phyloP scores from a whole-genome alignment of 2,888 invertebrate species.

The Xylocampa areola region DNA sequence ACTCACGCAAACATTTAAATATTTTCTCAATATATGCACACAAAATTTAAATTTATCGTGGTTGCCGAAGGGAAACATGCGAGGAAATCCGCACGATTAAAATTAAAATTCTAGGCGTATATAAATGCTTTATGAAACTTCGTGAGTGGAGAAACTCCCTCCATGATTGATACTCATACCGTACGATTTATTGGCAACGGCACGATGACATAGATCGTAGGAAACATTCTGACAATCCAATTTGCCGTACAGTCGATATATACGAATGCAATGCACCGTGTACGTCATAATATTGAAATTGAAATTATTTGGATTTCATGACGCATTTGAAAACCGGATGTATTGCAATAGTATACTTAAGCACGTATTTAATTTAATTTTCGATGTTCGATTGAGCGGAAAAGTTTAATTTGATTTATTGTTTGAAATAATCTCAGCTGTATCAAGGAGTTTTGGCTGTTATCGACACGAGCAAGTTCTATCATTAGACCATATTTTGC shows the following conservation, averaged over 20 bases:
- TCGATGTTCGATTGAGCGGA: conserved; percentile 6
- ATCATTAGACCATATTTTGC: too few species aligned
- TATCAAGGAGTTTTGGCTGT: conserved; percentile 23
- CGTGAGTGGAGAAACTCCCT: conserved; percentile 7
- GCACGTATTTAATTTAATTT: too few species aligned
- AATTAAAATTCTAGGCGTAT: conserved; percentile 44
- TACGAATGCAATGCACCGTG: conserved; percentile 1
- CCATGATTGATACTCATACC: not conserved
- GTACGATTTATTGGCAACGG: conserved; percentile 25
- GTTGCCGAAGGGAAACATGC: conserved; percentile 15
- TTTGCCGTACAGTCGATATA: conserved; percentile 6
- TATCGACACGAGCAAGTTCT: conserved; percentile 40
- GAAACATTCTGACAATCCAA: conserved; percentile 19
- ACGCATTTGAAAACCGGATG: not conserved
- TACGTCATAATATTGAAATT: not conserved
- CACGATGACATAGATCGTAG: conserved; percentile 1
- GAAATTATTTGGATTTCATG: conserved; percentile 1
- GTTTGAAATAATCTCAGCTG: conserved; percentile 30
- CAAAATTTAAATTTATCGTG: conserved; percentile 33
- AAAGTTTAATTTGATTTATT: conserved; percentile 47
- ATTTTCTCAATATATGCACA: conserved; percentile 27
- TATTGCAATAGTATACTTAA: too few species aligned
- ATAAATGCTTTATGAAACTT: conserved; percentile 21
- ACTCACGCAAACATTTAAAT: conserved; percentile 17
- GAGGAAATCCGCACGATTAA: conserved; percentile 34